These are phyloP conservation scores for Enteromius mattozi DNA, from an alignment of 2,797 vertebrate species.

Conservation along the genomic window DNA sequence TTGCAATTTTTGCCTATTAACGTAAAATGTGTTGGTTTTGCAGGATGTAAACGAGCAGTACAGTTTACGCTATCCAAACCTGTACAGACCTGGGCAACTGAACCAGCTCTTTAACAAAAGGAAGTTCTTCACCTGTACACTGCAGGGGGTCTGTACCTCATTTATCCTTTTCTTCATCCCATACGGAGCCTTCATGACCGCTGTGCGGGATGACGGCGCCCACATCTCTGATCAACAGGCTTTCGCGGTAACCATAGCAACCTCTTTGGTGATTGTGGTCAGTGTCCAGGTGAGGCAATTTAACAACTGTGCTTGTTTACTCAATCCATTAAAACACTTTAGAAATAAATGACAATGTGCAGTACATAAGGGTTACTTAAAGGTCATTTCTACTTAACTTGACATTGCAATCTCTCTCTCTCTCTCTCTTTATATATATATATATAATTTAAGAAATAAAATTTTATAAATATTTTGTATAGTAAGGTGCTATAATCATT, in stretches of 20 bases:
- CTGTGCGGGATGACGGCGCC: conserved; percentile 79
- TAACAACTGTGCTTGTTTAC: neutral
- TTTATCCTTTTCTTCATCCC: conserved; percentile 87
- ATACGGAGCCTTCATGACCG: conserved; percentile 79
- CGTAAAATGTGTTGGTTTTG: conserved; percentile 34
- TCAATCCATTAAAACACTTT: neutral
- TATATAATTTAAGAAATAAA: neutral
- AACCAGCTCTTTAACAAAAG: conserved; percentile 89
- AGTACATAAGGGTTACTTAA: neutral
- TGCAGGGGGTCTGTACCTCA: conserved; percentile 84
- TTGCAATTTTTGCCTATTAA: neutral
- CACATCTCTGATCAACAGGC: conserved; percentile 83
- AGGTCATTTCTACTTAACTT: neutral
- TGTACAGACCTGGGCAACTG: conserved; percentile 85
- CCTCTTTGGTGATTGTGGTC: conserved; percentile 85
- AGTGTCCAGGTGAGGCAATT: conserved; percentile 82
- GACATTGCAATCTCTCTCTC: neutral
- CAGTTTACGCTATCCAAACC: conserved; percentile 80
- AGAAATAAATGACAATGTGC: neutral
- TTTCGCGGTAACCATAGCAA: conserved; percentile 86
- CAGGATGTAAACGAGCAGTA: conserved; percentile 86
- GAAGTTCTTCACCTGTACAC: conserved; percentile 84
- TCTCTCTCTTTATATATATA: neutral
- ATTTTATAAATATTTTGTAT: neutral
- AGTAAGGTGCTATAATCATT: neutral